Evolutionary conservation across 2,797 vertebrate species (phyloP).

Genomic region (Sebastiscus albofasciatus): DNA sequence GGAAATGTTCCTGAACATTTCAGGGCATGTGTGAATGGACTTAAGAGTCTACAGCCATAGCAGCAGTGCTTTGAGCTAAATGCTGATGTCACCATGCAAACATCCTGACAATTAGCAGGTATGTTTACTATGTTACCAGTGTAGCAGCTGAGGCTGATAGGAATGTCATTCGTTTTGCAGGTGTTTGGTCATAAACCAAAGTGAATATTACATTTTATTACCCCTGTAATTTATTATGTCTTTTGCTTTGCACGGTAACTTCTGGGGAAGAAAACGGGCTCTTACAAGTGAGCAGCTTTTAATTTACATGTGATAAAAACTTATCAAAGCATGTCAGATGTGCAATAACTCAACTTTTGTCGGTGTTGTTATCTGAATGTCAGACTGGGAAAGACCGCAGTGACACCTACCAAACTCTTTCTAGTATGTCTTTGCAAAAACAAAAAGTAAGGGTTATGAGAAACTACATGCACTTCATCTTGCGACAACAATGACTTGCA

Average conservation of each 20-base stretch:
- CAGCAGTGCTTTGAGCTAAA: neutral
- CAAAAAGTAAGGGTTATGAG: neutral
- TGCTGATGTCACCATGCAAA: neutral
- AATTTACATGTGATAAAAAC: neutral
- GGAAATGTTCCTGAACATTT: too few relatives aligned
- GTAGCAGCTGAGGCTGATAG: neutral
- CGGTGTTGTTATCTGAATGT: neutral
- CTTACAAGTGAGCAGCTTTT: neutral
- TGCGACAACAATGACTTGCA: neutral
- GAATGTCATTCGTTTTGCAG: neutral
- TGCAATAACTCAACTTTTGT: neutral
- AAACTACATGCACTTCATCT: neutral
- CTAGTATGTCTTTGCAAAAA: neutral
- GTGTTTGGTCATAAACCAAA: neutral
- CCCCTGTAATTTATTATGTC: neutral
- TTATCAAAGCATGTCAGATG: neutral
- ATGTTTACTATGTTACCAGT: neutral
- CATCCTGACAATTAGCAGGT: neutral
- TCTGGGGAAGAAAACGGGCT: neutral
- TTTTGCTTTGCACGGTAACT: neutral
- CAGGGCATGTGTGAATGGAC: neutral
- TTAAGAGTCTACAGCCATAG: neutral
- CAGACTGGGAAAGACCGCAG: neutral
- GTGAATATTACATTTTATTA: neutral
- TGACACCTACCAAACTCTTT: neutral